A percentile compares a stretch with the other conserved stretches of the same genome.
These are phyloP conservation scores for Toxotes jaculatrix DNA, from an alignment of 2,113 vertebrate species.

Conservation along the genomic window DNA sequence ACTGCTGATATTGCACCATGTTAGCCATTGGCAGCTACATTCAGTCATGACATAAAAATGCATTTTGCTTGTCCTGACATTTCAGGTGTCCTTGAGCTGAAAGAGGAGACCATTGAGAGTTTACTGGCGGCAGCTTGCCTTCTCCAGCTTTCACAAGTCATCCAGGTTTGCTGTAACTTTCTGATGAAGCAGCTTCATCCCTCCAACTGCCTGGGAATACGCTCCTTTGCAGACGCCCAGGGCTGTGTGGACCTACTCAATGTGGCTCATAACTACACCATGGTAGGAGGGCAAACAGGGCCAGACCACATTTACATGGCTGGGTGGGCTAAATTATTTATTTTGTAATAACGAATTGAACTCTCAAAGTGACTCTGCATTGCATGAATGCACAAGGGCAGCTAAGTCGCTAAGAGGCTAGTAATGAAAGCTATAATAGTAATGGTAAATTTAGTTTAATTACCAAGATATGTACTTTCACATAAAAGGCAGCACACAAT, in stretches of 20 bases:
- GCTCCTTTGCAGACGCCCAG: conserved; percentile 96
- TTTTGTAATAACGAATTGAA: conserved; percentile 27
- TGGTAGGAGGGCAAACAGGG: conserved; percentile 88
- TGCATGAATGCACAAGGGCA: neutral
- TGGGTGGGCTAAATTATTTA: conserved; percentile 52
- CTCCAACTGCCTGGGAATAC: conserved; percentile 97
- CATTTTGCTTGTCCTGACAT: conserved; percentile 48
- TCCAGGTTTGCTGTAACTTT: conserved; percentile 96
- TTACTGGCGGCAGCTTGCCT: conserved; percentile 95
- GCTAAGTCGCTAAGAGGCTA: neutral
- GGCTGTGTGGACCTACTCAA: conserved; percentile 93
- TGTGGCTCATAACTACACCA: conserved; percentile 96
- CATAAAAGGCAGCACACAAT: neutral
- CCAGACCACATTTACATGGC: conserved; percentile 13
- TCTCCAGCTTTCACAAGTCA: conserved; percentile 95
- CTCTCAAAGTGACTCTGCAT: conserved; percentile 7
- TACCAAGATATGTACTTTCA: conserved; percentile 3
- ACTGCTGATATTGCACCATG: neutral
- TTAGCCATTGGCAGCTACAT: neutral
- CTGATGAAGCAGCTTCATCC: conserved; percentile 98
- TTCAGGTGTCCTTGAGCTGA: conserved; percentile 93
- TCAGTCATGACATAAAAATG: conserved; percentile 10
- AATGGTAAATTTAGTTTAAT: conserved; percentile 17
- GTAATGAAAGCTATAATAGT: conserved; percentile 9
- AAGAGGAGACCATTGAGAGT: conserved; percentile 97